These are phyloP conservation scores for Amiota minor DNA, from an alignment of 2,888 invertebrate species.

Conservation along the genomic window DNA sequence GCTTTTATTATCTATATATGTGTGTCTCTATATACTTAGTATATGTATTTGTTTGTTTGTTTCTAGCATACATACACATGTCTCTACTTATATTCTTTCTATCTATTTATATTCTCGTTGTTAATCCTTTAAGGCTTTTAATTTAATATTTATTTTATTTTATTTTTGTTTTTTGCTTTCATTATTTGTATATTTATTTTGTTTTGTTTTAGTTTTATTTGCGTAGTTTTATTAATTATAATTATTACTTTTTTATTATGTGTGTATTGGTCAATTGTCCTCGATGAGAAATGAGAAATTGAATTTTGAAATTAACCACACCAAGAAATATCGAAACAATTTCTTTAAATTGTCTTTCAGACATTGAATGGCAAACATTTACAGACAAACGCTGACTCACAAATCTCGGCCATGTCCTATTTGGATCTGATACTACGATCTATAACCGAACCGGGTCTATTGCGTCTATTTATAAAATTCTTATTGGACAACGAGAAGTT, in stretches of 20 bases:
- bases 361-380: conserved; percentile 76
- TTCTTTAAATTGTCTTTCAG: conserved; percentile 70
- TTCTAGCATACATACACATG: background rate
- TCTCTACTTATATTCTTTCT: background rate
- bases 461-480: conserved; percentile 88
- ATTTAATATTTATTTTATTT: background rate
- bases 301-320: conserved; percentile 56
- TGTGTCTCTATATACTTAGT: background rate
- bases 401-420: conserved; percentile 94
- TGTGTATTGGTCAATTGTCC: conserved; percentile 30
- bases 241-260: conserved; percentile 22
- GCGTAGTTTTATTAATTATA: conserved; percentile 4
- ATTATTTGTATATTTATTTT: conserved; percentile 10
- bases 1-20: too few species aligned
- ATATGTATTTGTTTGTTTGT: background rate
- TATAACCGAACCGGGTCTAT: conserved; percentile 87
- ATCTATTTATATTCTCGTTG: too few species aligned
- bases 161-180: background rate
- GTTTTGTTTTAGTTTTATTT: conserved; percentile 25
- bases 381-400: conserved; percentile 90
- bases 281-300: too few species aligned
- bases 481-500: conserved; percentile 86
- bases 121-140: too few species aligned
- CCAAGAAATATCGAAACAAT: conserved; percentile 74
- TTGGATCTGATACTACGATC: conserved; percentile 92